Evolutionary conservation across 64 coral and sea anemone species (phyloP).

Genomic region (Acropora tenuis): DNA sequence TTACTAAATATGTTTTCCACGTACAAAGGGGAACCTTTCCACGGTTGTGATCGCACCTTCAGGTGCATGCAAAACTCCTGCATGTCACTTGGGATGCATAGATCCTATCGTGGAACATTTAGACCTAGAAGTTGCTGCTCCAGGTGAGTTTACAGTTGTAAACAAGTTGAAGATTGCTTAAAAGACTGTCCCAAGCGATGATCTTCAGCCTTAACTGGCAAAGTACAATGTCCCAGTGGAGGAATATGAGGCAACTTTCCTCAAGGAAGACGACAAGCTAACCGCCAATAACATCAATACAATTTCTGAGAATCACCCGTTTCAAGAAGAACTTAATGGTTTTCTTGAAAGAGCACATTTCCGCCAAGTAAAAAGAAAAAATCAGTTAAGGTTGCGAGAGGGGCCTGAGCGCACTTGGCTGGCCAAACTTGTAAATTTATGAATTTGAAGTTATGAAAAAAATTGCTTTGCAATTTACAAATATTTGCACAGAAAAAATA

Average conservation of each 20-base stretch:
- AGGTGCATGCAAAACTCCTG: constrained; percentile 64
- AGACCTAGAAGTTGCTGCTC: constrained; percentile 2
- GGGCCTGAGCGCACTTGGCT: constrained; percentile 22
- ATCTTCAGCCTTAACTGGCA: neutral
- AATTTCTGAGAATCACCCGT: constrained; percentile 54
- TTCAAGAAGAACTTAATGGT: constrained; percentile 40
- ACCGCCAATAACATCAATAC: constrained; percentile 33
- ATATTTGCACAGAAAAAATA: too few relatives aligned
- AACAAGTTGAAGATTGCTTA: constrained; percentile 19
- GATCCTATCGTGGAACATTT: neutral
- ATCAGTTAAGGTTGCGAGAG: constrained; percentile 33
- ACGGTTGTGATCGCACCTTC: constrained; percentile 59
- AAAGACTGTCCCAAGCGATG: neutral
- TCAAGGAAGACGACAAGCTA: neutral
- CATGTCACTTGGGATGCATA: constrained; percentile 40
- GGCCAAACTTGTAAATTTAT: constrained; percentile 34
- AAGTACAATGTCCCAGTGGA: neutral
- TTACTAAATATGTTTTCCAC: constrained; percentile 59
- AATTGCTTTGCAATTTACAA: too few relatives aligned
- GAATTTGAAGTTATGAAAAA: too few relatives aligned
- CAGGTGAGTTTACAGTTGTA: neutral
- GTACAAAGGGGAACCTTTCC: constrained; percentile 57
- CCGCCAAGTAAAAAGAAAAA: constrained; percentile 21
- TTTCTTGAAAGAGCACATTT: constrained; percentile 53
- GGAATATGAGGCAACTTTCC: neutral